Base-by-base conservation (phyloP, 2,888 invertebrate genomes). In the Onchidella celtica region DNA sequence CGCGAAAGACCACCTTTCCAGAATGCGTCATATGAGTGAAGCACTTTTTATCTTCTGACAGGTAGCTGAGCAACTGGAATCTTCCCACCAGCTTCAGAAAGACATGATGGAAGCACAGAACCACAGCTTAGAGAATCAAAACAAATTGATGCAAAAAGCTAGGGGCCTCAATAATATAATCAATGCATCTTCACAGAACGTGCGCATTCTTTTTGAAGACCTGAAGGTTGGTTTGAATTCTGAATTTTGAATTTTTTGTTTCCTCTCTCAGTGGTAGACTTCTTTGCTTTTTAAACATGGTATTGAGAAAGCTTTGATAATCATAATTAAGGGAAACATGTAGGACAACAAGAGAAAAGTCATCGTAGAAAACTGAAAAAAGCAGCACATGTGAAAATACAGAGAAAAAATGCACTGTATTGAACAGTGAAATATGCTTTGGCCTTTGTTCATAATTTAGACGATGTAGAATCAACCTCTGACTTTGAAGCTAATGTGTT, bases 31-130 rank as follows among this genome's bases (percentile, higher is more conserved):
- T n/a, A n/a, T n/a, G n/a, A n/a, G n/a, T n/a, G n/a, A n/a, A n/a
- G n/a, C n/a, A n/a, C n/a, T n/a, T n/a, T n/a, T n/a, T n/a, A n/a
- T n/a, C n/a, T 47, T 61, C 32, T 24, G 36, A 2, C 29, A 82
- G 72, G 94, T 95, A 14, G 94, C 95, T 75, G 91, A 94, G 79
- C 93, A 93, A 75, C 93, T 95, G 29, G 93, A 94, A 55, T 91
- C 93, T 72, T 94, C 94, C 2, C 93, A 93, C 69, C 89, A 90
- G 27, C 91, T 93, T 66, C 94, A 95, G 89, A 90, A 93, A 24
- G 90, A 93, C 70, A 94, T 95, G 83, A 92, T 95, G 84, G 92
- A 94, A 83, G 87, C 91, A n/a, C 94, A 94, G 84, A 90, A 92
- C 70, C 86, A 90, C 47, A 91, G 93, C 4, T 79, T 94, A 3